Evolutionary conservation across 2,888 invertebrate species (phyloP), one percentile per base, ranked within the genome.

Genomic region (Cantharis nigra): DNA sequence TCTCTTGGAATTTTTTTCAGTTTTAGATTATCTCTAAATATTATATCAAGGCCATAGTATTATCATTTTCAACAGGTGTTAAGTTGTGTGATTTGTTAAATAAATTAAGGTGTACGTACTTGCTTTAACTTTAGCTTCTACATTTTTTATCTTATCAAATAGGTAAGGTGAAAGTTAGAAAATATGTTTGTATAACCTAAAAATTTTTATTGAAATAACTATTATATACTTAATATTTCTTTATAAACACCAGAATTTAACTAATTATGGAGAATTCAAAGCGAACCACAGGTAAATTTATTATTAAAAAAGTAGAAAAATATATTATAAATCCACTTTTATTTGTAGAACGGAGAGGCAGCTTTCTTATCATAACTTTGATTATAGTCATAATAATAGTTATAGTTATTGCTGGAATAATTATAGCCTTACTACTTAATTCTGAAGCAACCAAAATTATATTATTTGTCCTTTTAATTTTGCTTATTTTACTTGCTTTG

Each of bases 301-400:
- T 30, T 49, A 63, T 16, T 33, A 65, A n/a, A 14, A 28, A 26
- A 11, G 20, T 3, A 16, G 2, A 62, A 72, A 63, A 70, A 23
- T 76, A 20, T 26, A 3, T 70, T 49, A 20, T 23, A 26, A 20
- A 33, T 9, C 16, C 16, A n/a, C 7, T 49, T 49, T 49, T 49
- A n/a, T 49, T 49, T 49, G 49, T 77, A 82, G 83, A 83, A 75
- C 75, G 84, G 67, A 80, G 82, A 74, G 82, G 83, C 69, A 83
- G 84, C 49, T 79, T 85, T 13, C 80, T 83, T 28, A 80, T 85
- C 63, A 79, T 85, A 70, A 82, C 84, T n/a, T 72, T 84, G 63
- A 81, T 82, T 28, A 82, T 83, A 18, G 28, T 83, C 14, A 20
- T 83, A 10, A 81, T 85, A 30, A 23, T 83, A 9, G 69, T 82